Conservation (phyloP, 1,140 invertebrate species). For the Colletes latitarsis region DNA sequence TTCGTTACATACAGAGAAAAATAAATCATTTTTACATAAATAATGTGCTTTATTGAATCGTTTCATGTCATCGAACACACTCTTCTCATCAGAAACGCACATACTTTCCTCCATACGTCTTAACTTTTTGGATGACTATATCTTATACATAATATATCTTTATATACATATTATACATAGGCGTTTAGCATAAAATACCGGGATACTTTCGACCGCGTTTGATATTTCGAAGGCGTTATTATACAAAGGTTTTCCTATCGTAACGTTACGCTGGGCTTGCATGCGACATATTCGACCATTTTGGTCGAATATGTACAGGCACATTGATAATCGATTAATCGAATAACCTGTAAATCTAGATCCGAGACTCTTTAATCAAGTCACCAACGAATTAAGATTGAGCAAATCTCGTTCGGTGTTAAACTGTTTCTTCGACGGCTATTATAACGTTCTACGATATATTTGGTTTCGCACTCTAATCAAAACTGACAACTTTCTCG, state of each 20-base stretch:
- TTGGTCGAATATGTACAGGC: neutral
- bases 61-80: conserved; percentile 59
- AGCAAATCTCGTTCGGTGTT: conserved; percentile 45
- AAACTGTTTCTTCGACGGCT: conserved; percentile 4
- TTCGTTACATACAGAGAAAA: conserved; percentile 25
- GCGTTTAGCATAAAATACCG: conserved; percentile 41
- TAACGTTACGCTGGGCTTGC: neutral
- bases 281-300: too few relatives aligned
- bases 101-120: conserved; percentile 37
- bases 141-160: conserved; percentile 67
- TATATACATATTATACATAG: conserved; percentile 73
- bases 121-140: conserved; percentile 37
- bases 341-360: conserved; percentile 7
- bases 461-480: conserved; percentile 70
- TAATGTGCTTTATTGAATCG: conserved; percentile 69
- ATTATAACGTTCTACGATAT: conserved; percentile 61
- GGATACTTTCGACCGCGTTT: neutral
- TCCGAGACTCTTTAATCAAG: neutral
- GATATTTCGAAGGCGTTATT: conserved; percentile 19
- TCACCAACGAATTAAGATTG: conserved; percentile 38
- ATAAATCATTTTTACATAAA: conserved; percentile 70
- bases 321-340: neutral
- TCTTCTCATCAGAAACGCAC: conserved; percentile 57
- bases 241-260: conserved; percentile 12
- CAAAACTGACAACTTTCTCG: conserved; percentile 38